Conservation (phyloP, 2,113 vertebrate genomes). For the Petaurus breviceps region DNA sequence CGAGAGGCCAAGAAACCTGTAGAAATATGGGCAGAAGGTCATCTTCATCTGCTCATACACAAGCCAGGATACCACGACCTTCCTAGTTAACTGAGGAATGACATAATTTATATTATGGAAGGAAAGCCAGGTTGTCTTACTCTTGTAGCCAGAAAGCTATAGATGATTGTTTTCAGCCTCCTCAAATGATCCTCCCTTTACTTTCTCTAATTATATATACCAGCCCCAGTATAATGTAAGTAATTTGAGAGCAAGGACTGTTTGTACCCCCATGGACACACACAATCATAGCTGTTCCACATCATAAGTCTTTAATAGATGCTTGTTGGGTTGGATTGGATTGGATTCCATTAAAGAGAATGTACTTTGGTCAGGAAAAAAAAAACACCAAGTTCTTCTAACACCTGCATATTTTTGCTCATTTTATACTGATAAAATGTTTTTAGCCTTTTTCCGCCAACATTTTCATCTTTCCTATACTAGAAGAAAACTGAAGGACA, state of each 20-base stretch:
- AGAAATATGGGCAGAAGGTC: neutral
- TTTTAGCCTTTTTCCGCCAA: neutral
- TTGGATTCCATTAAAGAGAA: constrained; percentile 18
- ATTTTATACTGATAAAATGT: neutral
- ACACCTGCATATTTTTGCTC: neutral
- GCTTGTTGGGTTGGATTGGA: neutral
- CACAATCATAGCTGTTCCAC: neutral
- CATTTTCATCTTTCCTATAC: neutral
- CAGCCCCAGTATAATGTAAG: neutral
- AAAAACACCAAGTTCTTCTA: neutral
- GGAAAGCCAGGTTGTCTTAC: constrained; percentile 36
- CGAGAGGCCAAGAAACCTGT: neutral
- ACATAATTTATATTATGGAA: constrained; percentile 26
- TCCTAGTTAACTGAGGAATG: constrained; percentile 6
- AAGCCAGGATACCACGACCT: neutral
- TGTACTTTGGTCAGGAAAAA: neutral
- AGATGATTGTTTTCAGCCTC: neutral
- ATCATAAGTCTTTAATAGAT: neutral
- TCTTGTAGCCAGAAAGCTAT: constrained; percentile 12
- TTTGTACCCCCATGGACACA: neutral
- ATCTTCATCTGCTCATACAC: neutral
- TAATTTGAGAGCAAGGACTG: neutral
- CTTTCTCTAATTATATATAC: neutral
- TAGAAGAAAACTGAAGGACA: neutral
- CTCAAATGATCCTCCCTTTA: neutral